A percentile compares a stretch with the other conserved stretches of the same genome.
These are phyloP conservation scores for Cylloceria caligata DNA, from an alignment of 2,888 invertebrate species.

Conservation along the genomic window DNA sequence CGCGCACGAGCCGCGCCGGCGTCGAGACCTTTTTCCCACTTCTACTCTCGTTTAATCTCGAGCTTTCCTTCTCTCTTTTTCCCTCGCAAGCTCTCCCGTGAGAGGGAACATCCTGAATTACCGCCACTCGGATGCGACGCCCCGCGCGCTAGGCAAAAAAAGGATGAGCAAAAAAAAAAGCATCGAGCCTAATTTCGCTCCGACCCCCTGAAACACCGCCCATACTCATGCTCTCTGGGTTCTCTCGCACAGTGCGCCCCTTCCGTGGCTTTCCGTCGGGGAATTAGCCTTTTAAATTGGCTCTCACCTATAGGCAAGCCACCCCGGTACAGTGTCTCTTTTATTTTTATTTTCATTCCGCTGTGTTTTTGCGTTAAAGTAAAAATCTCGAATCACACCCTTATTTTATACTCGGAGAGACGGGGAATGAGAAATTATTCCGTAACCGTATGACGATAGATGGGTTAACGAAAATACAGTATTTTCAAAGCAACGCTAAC, in stretches of 20 bases:
- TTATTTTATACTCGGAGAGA: constrained; percentile 26
- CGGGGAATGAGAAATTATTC: not conserved
- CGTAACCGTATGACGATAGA: constrained; percentile 12
- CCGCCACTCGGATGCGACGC: constrained; percentile 72
- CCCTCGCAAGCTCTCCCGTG: constrained; percentile 59
- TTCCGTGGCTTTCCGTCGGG: constrained; percentile 75
- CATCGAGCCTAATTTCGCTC: constrained; percentile 80
- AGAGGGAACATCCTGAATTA: constrained; percentile 74
- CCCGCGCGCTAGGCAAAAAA: constrained; percentile 66
- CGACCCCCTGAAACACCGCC: constrained; percentile 60
- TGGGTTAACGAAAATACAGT: not conserved
- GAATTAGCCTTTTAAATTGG: constrained; percentile 84
- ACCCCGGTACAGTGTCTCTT: not conserved
- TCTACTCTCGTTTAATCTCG: constrained; percentile 38
- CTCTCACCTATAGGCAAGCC: constrained; percentile 75
- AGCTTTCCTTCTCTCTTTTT: constrained; percentile 25
- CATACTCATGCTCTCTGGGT: constrained; percentile 49
- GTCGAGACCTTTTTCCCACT: constrained; percentile 25
- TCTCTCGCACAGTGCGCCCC: constrained; percentile 35
- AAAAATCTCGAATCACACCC: constrained; percentile 54
- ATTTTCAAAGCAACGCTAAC: not conserved
- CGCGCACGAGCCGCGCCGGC: constrained; percentile 45
- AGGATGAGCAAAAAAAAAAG: constrained; percentile 59
- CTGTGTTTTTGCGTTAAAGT: constrained; percentile 49
- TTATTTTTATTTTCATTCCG: constrained; percentile 55